Conservation (phyloP, 2,888 invertebrate genomes). For the Lasioglossum lativentre region DNA sequence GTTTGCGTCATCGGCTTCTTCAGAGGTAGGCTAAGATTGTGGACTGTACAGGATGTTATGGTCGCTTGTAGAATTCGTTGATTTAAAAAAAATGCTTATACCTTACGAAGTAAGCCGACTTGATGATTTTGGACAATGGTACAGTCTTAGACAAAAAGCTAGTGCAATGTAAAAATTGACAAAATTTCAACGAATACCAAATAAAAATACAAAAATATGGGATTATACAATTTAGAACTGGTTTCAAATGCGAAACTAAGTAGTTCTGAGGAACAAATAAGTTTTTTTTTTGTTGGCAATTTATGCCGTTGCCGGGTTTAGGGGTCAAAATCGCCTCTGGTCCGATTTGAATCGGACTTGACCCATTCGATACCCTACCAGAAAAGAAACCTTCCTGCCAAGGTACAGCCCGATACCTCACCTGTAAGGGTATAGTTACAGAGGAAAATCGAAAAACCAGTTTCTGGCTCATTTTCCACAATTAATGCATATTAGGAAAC, state of each 20-base stretch:
- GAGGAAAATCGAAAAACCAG: too few relatives aligned
- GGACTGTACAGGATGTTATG: not conserved
- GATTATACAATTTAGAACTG: not conserved
- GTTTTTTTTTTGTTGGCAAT: too few relatives aligned
- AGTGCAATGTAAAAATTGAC: not conserved
- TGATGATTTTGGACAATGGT: not conserved
- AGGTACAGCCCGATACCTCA: too few relatives aligned
- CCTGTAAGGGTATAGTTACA: too few relatives aligned
- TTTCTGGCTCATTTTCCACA: too few relatives aligned
- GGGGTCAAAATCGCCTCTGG: too few relatives aligned
- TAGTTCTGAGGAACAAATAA: too few relatives aligned
- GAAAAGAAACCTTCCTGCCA: too few relatives aligned
- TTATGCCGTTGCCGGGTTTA: too few relatives aligned
- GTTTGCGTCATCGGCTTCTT: slow-evolving; percentile 1
- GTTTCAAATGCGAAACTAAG: not conserved
- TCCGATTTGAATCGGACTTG: too few relatives aligned
- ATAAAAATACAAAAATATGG: not conserved
- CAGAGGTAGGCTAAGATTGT: not conserved
- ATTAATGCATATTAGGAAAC: too few relatives aligned
- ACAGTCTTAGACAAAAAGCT: not conserved
- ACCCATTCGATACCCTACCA: too few relatives aligned
- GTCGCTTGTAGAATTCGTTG: not conserved
- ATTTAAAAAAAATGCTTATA: not conserved
- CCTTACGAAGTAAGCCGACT: not conserved
- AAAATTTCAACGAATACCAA: not conserved